phyloP scores from a whole-genome alignment of 2,888 invertebrate species.

The Dryococelus australis region DNA sequence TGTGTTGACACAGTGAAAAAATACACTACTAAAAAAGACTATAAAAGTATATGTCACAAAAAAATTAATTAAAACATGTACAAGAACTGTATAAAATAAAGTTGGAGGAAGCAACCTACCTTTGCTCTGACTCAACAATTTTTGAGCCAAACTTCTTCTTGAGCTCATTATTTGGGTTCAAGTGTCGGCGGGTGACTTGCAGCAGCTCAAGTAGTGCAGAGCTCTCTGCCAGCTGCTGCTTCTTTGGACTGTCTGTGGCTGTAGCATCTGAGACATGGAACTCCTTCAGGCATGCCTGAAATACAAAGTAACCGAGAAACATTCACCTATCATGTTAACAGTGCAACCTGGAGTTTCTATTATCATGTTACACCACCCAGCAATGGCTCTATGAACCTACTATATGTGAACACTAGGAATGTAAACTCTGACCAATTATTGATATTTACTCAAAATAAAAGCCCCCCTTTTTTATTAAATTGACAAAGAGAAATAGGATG shows the following conservation, averaged over 20 bases:
- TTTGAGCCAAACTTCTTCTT: slow-evolving; percentile 82
- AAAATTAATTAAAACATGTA: neutral
- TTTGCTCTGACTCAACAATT: slow-evolving; percentile 73
- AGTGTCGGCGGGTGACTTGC: slow-evolving; percentile 71
- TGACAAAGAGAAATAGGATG: too few species aligned
- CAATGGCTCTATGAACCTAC: too few species aligned
- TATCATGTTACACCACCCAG: too few species aligned
- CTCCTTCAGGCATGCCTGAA: neutral
- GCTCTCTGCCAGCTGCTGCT: neutral
- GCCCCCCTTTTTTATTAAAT: too few species aligned
- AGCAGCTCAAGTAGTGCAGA: slow-evolving; percentile 57
- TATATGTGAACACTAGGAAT: too few species aligned
- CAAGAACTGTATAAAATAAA: too few species aligned
- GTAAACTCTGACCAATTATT: too few species aligned
- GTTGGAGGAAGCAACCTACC: slow-evolving; percentile 50
- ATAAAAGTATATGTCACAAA: neutral
- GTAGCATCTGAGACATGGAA: neutral
- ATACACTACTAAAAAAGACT: neutral
- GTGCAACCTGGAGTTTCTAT: too few species aligned
- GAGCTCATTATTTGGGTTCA: slow-evolving; percentile 83
- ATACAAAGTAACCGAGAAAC: neutral
- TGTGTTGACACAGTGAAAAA: too few species aligned
- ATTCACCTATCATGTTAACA: too few species aligned
- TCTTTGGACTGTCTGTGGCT: neutral
- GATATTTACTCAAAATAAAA: too few species aligned